Evolutionary conservation across 2,113 vertebrate species (phyloP).

Genomic region (Melanotaenia duboulayi): DNA sequence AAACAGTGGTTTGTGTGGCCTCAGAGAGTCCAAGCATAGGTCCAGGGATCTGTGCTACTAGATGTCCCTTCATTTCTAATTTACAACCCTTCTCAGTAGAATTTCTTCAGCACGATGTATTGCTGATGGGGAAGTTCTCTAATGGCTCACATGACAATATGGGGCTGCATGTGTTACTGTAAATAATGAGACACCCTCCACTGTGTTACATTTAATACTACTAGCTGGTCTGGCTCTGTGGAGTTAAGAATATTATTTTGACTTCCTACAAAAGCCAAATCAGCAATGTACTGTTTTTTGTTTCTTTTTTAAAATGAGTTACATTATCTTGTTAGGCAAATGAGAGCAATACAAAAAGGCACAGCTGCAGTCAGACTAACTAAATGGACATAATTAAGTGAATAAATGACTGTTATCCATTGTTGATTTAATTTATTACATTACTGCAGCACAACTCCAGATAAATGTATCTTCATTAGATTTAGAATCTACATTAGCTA

Average conservation of each 20-base stretch:
- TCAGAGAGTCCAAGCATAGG: slow-evolving; percentile 33
- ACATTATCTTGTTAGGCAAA: slow-evolving; percentile 51
- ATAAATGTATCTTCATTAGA: slow-evolving; percentile 63
- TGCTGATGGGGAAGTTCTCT: slow-evolving; percentile 49
- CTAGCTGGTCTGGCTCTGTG: slow-evolving; percentile 28
- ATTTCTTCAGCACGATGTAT: slow-evolving; percentile 49
- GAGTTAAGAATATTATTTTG: slow-evolving; percentile 12
- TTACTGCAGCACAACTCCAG: slow-evolving; percentile 45
- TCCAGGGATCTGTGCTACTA: slow-evolving; percentile 43
- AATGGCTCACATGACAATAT: background rate
- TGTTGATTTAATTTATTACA: slow-evolving; percentile 64
- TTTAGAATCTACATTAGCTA: slow-evolving; percentile 57
- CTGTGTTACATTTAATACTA: slow-evolving; percentile 33
- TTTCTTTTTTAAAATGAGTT: slow-evolving; percentile 20
- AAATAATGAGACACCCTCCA: slow-evolving; percentile 47
- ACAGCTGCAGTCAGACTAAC: slow-evolving; percentile 55
- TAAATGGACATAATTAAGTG: slow-evolving; percentile 65
- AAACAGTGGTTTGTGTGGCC: slow-evolving; percentile 55
- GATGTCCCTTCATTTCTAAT: slow-evolving; percentile 67
- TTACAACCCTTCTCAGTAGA: slow-evolving; percentile 59
- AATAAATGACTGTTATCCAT: slow-evolving; percentile 64
- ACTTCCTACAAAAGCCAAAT: slow-evolving; percentile 25
- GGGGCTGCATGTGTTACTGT: slow-evolving; percentile 42
- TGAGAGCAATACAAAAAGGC: slow-evolving; percentile 41
- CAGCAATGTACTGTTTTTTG: slow-evolving; percentile 20